Evolutionary conservation across 2,113 vertebrate genomes (phyloP).

Genomic region (Pelecanoides urinatrix): DNA sequence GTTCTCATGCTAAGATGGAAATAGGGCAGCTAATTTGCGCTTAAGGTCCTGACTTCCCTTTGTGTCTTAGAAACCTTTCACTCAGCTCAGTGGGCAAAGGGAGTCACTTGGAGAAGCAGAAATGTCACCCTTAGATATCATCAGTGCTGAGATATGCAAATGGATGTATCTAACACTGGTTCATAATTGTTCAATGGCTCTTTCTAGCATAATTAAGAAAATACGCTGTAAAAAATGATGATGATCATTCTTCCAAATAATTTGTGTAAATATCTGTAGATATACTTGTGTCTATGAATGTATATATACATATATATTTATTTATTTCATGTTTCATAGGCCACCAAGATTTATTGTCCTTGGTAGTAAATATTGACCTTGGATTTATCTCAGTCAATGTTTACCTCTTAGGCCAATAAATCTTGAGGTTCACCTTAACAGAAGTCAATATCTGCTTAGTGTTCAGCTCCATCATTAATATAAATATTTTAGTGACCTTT

Average conservation of each 20-base stretch:
- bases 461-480: conserved; percentile 56
- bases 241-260: neutral
- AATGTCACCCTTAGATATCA: neutral
- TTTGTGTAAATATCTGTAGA: neutral
- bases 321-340: conserved; percentile 58
- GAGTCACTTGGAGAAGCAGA: neutral
- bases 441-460: conserved; percentile 80
- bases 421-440: conserved; percentile 77
- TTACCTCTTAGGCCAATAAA: conserved; percentile 75
- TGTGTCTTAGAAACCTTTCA: neutral
- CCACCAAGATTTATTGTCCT: conserved; percentile 73
- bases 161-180: neutral
- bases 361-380: conserved; percentile 77
- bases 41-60: neutral
- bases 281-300: neutral
- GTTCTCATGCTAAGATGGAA: neutral
- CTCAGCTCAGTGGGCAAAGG: neutral
- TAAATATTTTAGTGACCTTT: conserved; percentile 70
- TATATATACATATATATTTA: conserved; percentile 47
- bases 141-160: neutral
- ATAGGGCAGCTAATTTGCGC: neutral
- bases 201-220: neutral
- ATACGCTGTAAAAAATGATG: neutral
- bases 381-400: conserved; percentile 74
- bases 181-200: neutral